Conservation (phyloP, 2,888 invertebrate genomes). For the Elysia crispata region DNA sequence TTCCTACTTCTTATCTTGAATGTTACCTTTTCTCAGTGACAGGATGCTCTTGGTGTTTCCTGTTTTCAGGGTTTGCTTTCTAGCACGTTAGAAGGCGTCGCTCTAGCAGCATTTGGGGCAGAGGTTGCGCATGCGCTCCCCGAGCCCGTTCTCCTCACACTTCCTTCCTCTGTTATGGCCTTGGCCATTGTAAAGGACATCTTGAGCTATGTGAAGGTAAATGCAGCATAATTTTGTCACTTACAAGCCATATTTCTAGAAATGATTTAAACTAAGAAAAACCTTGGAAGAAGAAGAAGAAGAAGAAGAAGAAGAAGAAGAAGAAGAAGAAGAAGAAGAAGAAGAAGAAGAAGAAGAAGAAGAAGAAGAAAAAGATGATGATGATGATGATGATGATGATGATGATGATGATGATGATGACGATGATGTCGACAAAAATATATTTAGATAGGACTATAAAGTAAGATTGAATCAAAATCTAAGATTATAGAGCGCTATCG, state of each 20-base stretch:
- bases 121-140: constrained; percentile 59
- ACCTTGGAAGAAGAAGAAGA: neutral
- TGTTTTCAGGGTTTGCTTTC: constrained; percentile 47
- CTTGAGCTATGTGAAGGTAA: constrained; percentile 42
- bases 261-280: neutral
- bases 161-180: constrained; percentile 56
- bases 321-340: neutral
- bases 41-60: too few species aligned
- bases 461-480: too few species aligned
- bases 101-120: constrained; percentile 55
- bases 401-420: constrained; percentile 13
- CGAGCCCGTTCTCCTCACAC: constrained; percentile 56
- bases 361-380: neutral
- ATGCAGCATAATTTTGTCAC: too few species aligned
- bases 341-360: too few species aligned
- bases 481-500: too few species aligned
- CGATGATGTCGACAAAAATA: neutral
- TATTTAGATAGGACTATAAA: too few species aligned
- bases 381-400: neutral
- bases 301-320: constrained; percentile 1
- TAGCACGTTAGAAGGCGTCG: constrained; percentile 56
- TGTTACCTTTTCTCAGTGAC: too few species aligned
- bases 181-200: constrained; percentile 46
- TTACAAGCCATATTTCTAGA: too few species aligned
- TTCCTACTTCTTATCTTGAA: too few species aligned